Base-by-base conservation (phyloP, 2,888 invertebrate species). In the Lasioglossum morio region DNA sequence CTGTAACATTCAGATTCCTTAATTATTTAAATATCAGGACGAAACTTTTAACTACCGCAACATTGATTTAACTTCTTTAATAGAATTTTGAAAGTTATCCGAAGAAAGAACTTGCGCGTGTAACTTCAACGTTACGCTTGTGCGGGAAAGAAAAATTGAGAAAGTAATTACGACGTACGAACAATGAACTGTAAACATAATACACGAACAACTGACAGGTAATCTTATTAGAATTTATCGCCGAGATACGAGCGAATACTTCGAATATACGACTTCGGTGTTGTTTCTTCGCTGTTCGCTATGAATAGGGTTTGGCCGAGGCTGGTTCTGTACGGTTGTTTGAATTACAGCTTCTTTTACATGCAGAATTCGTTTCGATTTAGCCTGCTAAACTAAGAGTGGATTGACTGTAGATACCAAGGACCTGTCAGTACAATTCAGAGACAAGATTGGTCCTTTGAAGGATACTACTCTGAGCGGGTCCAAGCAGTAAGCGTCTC, bases 401-500 rank as follows among this genome's bases (percentile, higher is more conserved):
- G 23, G 70, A 40, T 70, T 37, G 40, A 70, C 37, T 70, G 40
- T 70, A n/a, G 40, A n/a, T 37, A 70, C 40, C n/a, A 12, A 40
- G n/a, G 10, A 40, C 14, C 70, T 70, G 37, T 70, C 70, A 70
- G 40, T 40, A 40, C 66, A 70, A 40, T 70, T 70, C 70, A 40
- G 12, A 40, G 40, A 12, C 37, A 70, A 70, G 70, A 70, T 70
- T 70, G 70, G 40, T 40, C 40, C 70, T 70, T 70, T 70, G 40
- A 70, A 40, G 70, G 40, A 40, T 37, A 40, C 66, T 37, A 19
- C 23, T 70, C 70, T 14, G 12, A n/a, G 5, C n/a, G 40, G 30
- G 70, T 70, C 40, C 37, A n/a, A 70, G 70, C 37, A 10, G 37
- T 40, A 40, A 69, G 23, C n/a, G 34, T 70, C 70, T 14, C 66